Percentiles rank a stretch among this genome's conserved stretches.
phyloP scores from a whole-genome alignment of 2,888 invertebrate species.

The Heteropelma amictum region DNA sequence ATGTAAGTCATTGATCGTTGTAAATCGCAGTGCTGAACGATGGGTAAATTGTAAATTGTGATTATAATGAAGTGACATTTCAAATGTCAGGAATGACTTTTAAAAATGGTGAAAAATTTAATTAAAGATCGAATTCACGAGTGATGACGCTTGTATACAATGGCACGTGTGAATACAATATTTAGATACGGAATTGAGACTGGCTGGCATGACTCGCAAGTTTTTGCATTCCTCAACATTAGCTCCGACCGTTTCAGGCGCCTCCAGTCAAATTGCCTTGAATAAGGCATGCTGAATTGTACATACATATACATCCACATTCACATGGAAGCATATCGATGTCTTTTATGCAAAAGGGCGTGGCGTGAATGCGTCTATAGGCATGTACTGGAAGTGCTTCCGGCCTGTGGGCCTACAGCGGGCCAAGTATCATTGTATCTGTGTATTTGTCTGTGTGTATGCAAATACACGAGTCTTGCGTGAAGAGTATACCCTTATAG shows the following conservation, averaged over 20 bases:
- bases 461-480: no score
- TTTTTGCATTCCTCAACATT: neutral
- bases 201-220: neutral
- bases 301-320: neutral
- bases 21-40: no score
- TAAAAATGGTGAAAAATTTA: no score
- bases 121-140: no score
- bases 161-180: neutral
- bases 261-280: constrained; percentile 21
- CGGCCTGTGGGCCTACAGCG: neutral
- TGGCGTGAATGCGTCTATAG: neutral
- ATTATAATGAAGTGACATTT: no score
- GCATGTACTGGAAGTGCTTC: neutral
- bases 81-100: no score
- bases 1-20: no score
- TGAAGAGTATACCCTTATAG: constrained; percentile 44
- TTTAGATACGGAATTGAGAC: neutral
- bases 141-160: no score
- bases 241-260: constrained; percentile 16
- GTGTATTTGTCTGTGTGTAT: neutral
- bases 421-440: neutral
- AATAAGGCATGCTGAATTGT: neutral
- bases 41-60: no score
- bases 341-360: neutral
- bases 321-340: neutral